A percentile compares a stretch with the other conserved stretches of the same genome.
Evolutionary conservation across 2,797 vertebrate genomes (phyloP).

Genomic region (Oreochromis mossambicus): DNA sequence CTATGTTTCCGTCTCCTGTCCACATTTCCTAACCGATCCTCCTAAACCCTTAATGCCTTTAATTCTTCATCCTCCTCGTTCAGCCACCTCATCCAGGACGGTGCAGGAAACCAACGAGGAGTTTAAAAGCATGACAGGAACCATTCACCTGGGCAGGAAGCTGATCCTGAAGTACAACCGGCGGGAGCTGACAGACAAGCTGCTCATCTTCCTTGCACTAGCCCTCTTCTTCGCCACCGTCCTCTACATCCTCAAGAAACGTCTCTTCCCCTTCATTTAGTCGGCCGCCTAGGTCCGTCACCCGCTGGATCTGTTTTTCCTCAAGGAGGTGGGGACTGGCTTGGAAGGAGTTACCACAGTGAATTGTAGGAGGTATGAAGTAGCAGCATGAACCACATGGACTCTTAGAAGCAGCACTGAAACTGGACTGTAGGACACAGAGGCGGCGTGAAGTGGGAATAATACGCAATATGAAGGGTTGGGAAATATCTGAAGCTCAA

Average conservation of each 20-base stretch:
- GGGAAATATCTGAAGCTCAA: background rate
- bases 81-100: conserved; percentile 88
- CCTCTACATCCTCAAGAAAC: conserved; percentile 94
- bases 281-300: background rate
- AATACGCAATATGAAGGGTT: background rate
- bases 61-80: background rate
- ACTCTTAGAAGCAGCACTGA: background rate
- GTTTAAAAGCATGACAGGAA: conserved; percentile 92
- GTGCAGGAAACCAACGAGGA: conserved; percentile 93
- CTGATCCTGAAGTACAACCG: conserved; percentile 96
- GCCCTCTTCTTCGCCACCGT: conserved; percentile 92
- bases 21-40: background rate
- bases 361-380: background rate
- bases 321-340: background rate
- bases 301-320: background rate
- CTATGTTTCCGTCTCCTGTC: background rate
- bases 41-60: background rate
- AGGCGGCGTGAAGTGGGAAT: background rate
- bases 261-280: conserved; percentile 82
- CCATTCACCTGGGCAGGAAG: conserved; percentile 89
- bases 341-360: background rate
- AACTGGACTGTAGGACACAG: background rate
- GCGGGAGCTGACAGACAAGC: conserved; percentile 91
- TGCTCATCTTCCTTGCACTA: conserved; percentile 92
- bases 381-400: background rate